Evolutionary conservation across 2,113 vertebrate species (phyloP).

Genomic region (Penelope pileata): DNA sequence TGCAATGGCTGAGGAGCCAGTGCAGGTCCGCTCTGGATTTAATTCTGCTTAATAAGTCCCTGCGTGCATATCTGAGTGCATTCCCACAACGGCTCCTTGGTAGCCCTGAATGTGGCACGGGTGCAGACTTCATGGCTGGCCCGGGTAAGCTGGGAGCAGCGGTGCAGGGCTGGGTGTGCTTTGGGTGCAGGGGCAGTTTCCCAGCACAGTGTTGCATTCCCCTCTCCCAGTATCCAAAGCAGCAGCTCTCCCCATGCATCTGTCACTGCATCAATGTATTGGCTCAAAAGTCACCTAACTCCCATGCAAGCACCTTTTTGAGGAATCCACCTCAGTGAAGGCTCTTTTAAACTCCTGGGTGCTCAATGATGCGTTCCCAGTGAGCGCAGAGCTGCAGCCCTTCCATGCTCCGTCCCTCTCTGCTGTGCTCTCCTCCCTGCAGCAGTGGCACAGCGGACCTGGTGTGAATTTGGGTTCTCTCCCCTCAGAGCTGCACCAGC

Average conservation of each 20-base stretch:
- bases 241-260: background rate
- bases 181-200: background rate
- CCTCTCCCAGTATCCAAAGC: background rate
- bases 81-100: background rate
- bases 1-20: background rate
- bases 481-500: background rate
- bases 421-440: background rate
- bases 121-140: accelerated
- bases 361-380: background rate
- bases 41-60: background rate
- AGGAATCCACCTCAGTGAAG: background rate
- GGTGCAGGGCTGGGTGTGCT: background rate
- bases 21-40: background rate
- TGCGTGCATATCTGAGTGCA: accelerated
- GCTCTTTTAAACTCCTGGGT: background rate
- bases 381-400: background rate
- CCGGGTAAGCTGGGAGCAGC: background rate
- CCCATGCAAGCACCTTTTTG: background rate
- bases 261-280: background rate
- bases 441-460: accelerated
- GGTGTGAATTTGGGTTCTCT: background rate
- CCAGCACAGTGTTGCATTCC: no score
- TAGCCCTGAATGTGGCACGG: accelerated
- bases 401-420: background rate
- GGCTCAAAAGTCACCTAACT: background rate